These are phyloP conservation scores for Deilephila porcellus DNA, from an alignment of 2,888 invertebrate species.

Conservation along the genomic window DNA sequence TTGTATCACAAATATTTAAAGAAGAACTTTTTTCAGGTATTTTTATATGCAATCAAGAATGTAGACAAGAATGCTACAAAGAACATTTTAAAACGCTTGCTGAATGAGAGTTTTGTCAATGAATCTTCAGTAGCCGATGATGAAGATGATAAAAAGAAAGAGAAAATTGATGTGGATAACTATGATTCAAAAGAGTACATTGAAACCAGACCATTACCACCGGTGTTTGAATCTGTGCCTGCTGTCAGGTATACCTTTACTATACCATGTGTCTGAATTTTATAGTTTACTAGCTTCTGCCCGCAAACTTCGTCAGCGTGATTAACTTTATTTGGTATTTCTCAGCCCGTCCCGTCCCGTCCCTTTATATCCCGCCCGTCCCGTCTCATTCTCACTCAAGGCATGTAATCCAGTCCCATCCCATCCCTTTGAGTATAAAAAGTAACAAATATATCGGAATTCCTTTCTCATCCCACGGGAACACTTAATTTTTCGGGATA, in stretches of 20 bases:
- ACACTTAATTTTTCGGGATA: too few species aligned
- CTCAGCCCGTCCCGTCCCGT: too few species aligned
- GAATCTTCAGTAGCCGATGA: constrained; percentile 62
- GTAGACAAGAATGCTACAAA: constrained; percentile 83
- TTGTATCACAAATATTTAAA: background rate
- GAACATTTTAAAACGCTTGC: constrained; percentile 84
- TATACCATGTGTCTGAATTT: too few species aligned
- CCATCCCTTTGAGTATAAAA: too few species aligned
- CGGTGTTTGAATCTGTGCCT: constrained; percentile 86
- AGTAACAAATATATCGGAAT: too few species aligned
- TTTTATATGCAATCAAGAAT: constrained; percentile 86
- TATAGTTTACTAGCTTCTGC: too few species aligned
- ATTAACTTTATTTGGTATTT: too few species aligned
- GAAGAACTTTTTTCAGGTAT: constrained; percentile 80
- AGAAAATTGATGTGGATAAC: constrained; percentile 42
- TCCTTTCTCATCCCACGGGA: too few species aligned
- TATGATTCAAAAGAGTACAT: constrained; percentile 31
- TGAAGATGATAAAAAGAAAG: constrained; percentile 50
- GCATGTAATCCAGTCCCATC: too few species aligned
- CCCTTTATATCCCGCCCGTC: too few species aligned
- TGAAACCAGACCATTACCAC: constrained; percentile 71
- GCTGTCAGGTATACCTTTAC: constrained; percentile 76
- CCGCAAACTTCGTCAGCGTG: too few species aligned
- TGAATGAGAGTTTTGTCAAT: constrained; percentile 86
- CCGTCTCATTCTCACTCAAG: too few species aligned